Base-by-base conservation (phyloP, 2,888 invertebrate genomes). In the Dryomyza anilis region DNA sequence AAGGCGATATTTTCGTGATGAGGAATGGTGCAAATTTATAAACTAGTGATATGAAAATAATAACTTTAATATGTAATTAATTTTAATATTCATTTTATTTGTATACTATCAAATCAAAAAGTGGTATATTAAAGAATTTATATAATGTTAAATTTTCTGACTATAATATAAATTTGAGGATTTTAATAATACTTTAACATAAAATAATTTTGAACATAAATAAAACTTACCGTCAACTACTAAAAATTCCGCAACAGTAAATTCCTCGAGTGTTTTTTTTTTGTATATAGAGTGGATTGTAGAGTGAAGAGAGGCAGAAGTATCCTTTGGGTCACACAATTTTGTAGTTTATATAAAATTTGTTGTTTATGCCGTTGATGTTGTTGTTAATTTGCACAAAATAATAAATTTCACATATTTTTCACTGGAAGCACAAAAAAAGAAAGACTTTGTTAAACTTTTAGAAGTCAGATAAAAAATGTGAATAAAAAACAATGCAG, bases 361-460 rank as follows among this genome's bases (percentile, higher is more conserved):
- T 10, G 33, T 55, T 52, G 14, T 52, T 36, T 33, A 1, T 55
- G 33, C 14, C 14, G 30, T 30, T 43, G 45, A 29, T 19, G 3
- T 33, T 48, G 14, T 29, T 29, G 23, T 57, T 57, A 43, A 57
- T 48, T 16, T 36, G 10, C 56, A 14, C 43, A 43, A 57, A n/a
- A 25, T 57, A 25, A 43, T 43, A 57, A 57, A 57, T 43, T 39
- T 36, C 59, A 60, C 50, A 48, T 50, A 60, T 30, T 33, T 48
- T 60, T 30, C 50, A 30, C 59, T 60, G 50, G 8, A 60, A 60
- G 43, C n/a, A 60, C 29, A 29, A 4, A 45, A 46, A 55, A 27
- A 27, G 23, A 39, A 57, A 43, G n/a, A n/a, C n/a, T n/a, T n/a
- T n/a, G n/a, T n/a, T 14, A 46, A n/a, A 45, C 45, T 46, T 58